Evolutionary conservation across 1,140 invertebrate species (phyloP).

Genomic region (Penaeus vannamei): DNA sequence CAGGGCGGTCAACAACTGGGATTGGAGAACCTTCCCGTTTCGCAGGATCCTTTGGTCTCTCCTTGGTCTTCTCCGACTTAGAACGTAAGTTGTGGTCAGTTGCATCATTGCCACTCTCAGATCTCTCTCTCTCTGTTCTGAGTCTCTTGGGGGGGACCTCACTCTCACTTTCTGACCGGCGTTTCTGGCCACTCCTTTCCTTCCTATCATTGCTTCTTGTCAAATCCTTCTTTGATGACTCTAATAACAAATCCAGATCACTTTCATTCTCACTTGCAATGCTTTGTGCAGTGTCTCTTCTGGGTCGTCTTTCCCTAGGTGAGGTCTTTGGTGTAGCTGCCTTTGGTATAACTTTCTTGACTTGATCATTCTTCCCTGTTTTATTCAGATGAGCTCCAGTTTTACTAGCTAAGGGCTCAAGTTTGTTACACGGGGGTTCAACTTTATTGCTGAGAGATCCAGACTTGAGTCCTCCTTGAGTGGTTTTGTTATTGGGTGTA

Average conservation of each 20-base stretch:
- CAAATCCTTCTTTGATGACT: constrained; percentile 31
- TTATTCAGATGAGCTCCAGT: background rate
- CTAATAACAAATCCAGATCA: constrained; percentile 22
- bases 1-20: constrained; percentile 13
- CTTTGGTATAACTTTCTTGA: constrained; percentile 30
- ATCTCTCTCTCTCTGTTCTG: constrained; percentile 1
- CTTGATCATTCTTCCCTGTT: constrained; percentile 21
- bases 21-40: constrained; percentile 33
- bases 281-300: constrained; percentile 29
- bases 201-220: background rate
- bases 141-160: constrained; percentile 36
- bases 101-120: constrained; percentile 16
- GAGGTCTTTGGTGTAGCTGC: constrained; percentile 27
- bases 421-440: constrained; percentile 15
- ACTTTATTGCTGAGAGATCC: background rate
- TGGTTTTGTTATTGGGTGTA: constrained; percentile 32
- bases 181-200: constrained; percentile 27
- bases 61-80: constrained; percentile 40
- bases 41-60: constrained; percentile 24
- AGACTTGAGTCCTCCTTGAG: no score
- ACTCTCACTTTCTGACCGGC: constrained; percentile 45
- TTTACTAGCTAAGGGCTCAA: background rate
- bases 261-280: constrained; percentile 45
- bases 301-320: constrained; percentile 44
- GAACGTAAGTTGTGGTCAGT: constrained; percentile 54